Evolutionary conservation across 2,797 vertebrate species (phyloP).

Genomic region (Falco biarmicus): DNA sequence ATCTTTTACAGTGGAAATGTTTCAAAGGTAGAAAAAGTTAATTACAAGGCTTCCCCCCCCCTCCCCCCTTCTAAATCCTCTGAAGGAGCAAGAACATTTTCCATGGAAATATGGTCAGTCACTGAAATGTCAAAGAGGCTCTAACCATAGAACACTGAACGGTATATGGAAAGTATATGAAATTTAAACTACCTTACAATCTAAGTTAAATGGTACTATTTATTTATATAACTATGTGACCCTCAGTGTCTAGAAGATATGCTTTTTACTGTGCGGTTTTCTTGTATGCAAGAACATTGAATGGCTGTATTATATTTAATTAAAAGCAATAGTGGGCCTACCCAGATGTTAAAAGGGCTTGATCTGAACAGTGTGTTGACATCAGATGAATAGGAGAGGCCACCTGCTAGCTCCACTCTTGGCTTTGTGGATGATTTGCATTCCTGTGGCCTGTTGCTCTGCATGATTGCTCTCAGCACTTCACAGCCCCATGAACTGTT

Average conservation of each 20-base stretch:
- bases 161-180: slow-evolving; percentile 78
- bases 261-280: slow-evolving; percentile 76
- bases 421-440: slow-evolving; percentile 90
- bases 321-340: slow-evolving; percentile 87
- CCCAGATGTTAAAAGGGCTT: slow-evolving; percentile 88
- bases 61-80: slow-evolving; percentile 47
- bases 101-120: slow-evolving; percentile 71
- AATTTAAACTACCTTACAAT: slow-evolving; percentile 76
- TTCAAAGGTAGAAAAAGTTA: slow-evolving; percentile 71
- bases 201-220: slow-evolving; percentile 81
- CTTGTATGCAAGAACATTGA: slow-evolving; percentile 79
- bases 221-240: slow-evolving; percentile 87
- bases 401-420: slow-evolving; percentile 94
- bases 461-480: slow-evolving; percentile 90
- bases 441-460: slow-evolving; percentile 95
- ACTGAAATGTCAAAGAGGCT: slow-evolving; percentile 60
- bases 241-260: slow-evolving; percentile 80
- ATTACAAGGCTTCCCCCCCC: slow-evolving; percentile 25
- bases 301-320: slow-evolving; percentile 89
- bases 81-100: slow-evolving; percentile 62
- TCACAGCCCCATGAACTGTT: slow-evolving; percentile 90
- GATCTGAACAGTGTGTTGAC: slow-evolving; percentile 87
- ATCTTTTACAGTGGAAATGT: slow-evolving; percentile 66
- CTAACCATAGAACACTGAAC: slow-evolving; percentile 72
- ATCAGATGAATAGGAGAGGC: slow-evolving; percentile 89